Evolutionary conservation across 2,113 vertebrate genomes (phyloP).

Genomic region (Macrotus californicus): DNA sequence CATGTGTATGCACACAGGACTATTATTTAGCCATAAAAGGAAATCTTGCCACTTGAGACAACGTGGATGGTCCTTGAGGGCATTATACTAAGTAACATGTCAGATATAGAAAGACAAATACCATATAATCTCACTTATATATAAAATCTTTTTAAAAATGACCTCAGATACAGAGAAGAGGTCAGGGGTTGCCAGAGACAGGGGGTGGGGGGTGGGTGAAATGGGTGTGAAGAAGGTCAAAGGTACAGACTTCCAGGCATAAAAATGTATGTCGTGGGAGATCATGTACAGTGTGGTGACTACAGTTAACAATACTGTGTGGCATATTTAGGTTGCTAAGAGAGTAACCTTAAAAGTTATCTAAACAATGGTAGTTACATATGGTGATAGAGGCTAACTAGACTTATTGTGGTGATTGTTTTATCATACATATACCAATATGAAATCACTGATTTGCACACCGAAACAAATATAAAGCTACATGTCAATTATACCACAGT

Average conservation of each 20-base stretch:
- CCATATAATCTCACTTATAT: background rate
- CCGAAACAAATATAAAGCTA: too few species aligned
- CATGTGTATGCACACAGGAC: background rate
- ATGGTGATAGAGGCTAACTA: background rate
- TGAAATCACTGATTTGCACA: background rate
- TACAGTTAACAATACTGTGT: background rate
- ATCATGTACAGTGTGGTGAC: background rate
- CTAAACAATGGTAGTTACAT: background rate
- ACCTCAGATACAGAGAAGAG: background rate
- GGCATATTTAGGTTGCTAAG: background rate
- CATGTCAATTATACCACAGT: background rate
- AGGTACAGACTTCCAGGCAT: background rate
- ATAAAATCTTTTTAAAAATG: too few species aligned
- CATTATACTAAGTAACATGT: background rate
- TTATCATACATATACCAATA: background rate
- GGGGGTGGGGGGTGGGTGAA: background rate
- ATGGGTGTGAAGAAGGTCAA: background rate
- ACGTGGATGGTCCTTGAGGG: background rate
- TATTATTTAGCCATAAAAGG: background rate
- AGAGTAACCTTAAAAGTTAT: background rate
- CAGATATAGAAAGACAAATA: background rate
- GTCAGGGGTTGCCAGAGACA: background rate
- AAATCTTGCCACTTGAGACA: background rate
- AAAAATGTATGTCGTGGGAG: background rate
- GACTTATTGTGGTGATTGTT: background rate